Evolutionary conservation across 2,113 vertebrate genomes (phyloP).

Genomic region (Hippocampus guttulatus): DNA sequence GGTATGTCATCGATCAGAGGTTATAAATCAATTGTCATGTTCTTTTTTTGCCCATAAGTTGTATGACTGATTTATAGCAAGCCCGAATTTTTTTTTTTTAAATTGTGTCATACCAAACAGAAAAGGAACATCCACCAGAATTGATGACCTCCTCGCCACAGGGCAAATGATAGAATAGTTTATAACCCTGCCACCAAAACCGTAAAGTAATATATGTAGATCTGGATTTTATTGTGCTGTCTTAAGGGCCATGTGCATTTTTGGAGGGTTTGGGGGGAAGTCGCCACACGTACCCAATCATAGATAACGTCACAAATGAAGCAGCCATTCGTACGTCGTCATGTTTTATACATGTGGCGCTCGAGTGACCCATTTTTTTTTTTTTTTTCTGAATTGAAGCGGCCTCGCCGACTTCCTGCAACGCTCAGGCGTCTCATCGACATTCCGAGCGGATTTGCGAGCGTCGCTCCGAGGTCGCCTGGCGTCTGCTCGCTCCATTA

Average conservation of each 20-base stretch:
- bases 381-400: slow-evolving; percentile 35
- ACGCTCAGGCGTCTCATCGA: neutral
- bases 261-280: no score
- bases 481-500: neutral
- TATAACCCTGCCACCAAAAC: no score
- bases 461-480: neutral
- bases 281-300: no score
- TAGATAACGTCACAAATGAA: slow-evolving; percentile 1
- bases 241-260: no score
- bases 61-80: neutral
- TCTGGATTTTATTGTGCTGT: no score
- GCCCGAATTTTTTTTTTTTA: no score
- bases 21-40: neutral
- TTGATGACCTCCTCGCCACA: neutral
- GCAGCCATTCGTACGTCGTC: slow-evolving; percentile 13
- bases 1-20: neutral
- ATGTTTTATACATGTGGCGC: slow-evolving; percentile 6
- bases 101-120: neutral
- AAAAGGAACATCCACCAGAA: neutral
- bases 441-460: neutral
- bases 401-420: slow-evolving; percentile 6
- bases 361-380: slow-evolving; percentile 29
- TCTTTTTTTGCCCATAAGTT: neutral
- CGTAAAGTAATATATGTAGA: no score
- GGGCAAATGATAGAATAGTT: no score